Base-by-base conservation (phyloP, 2,797 vertebrate genomes). In the Coccyzus lansbergi region DNA sequence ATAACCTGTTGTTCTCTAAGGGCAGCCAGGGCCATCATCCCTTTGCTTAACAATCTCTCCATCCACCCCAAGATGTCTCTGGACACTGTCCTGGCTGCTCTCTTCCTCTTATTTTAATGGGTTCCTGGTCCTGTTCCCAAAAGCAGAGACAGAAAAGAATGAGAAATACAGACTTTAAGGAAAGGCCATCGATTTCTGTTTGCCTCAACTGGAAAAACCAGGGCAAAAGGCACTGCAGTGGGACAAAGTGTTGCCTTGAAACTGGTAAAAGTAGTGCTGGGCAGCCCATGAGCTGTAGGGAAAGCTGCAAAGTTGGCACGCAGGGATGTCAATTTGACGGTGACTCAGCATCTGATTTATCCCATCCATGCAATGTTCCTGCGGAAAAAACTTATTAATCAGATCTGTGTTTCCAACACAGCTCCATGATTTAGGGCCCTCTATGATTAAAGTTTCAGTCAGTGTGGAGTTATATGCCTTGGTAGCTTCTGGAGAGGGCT, bases 271-370 rank as follows among this genome's bases (percentile, higher is more conserved):
- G 51, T 36, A 78, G 53, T 25, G 7, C 46, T 3, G 44, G 67
- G 72, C 7, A 7, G 33, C 36, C 28, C 9, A 8, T 71, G 62
- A 68, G 19, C 59, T 80, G 62, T 46, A 78, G 72, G 40, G 69
- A 80, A 71, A 77, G 38, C 58, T 60, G 85, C 2, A 3, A 88
- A 72, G 63, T 9, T 87, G 75, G 71, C 72, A 89, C 4, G 1
- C 28, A 48, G 70, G 51, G 67, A 83, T 82, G 74, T 76, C 88
- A 93, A 46, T 71, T 75, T 83, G 81, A 58, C 0, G 0, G 74
- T 95, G 94, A 96, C 86, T 95, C 93, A 95, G 77, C 5, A 0
- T 75, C 81, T 88, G 70, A 88, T 95, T 93, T 95, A 92, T 90
- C 74, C 70, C 6, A 1, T 65, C 59, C n/a, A 25, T 48, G 59